Evolutionary conservation across 2,888 invertebrate species (phyloP).

Genomic region (Diplazon laetatorius): DNA sequence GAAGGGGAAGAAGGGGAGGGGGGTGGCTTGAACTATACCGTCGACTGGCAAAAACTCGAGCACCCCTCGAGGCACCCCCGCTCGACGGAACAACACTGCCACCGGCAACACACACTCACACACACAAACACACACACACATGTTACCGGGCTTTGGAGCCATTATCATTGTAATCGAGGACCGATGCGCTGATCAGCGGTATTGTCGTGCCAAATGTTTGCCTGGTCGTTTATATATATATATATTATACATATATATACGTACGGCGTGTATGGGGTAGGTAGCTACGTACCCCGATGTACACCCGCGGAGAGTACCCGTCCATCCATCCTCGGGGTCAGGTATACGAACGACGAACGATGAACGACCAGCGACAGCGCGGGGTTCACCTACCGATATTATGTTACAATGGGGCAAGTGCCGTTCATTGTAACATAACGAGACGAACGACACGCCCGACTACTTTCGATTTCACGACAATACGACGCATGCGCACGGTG

Average conservation of each 20-base stretch:
- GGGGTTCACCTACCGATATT: constrained; percentile 72
- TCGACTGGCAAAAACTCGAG: constrained; percentile 51
- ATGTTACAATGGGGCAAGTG: constrained; percentile 75
- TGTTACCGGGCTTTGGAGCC: constrained; percentile 65
- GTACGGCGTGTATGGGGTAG: not conserved
- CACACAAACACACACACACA: no score
- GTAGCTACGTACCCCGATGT: not conserved
- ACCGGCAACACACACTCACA: constrained; percentile 54
- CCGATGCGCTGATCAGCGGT: constrained; percentile 80
- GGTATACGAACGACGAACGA: no score
- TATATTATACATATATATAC: constrained; percentile 5
- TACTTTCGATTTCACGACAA: constrained; percentile 69
- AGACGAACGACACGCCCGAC: constrained; percentile 71
- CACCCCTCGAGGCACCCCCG: constrained; percentile 60
- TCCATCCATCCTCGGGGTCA: constrained; percentile 60
- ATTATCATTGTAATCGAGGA: constrained; percentile 82
- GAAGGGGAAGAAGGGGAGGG: not conserved
- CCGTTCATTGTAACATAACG: constrained; percentile 67
- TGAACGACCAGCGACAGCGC: constrained; percentile 17
- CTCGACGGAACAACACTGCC: constrained; percentile 33
- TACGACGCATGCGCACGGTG: constrained; percentile 5
- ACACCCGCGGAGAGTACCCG: constrained; percentile 33
- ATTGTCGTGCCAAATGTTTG: constrained; percentile 81
- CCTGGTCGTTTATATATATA: no score
- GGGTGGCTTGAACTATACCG: constrained; percentile 45